These are phyloP conservation scores for Lasioglossum malachurum DNA, from an alignment of 2,888 invertebrate genomes.

Conservation along the genomic window DNA sequence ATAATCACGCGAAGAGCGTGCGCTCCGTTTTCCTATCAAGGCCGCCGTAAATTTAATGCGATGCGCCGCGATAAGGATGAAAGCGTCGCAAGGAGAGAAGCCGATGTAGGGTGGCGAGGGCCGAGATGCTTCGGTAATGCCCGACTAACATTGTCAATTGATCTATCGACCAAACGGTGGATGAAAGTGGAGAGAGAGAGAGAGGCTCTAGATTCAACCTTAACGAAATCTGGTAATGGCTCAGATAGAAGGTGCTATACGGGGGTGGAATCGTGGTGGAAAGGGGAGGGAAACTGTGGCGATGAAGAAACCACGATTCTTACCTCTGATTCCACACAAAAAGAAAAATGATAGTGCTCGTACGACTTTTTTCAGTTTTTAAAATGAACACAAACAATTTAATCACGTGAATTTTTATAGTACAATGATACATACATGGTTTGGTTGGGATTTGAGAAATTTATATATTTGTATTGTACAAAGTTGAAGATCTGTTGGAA, in stretches of 20 bases:
- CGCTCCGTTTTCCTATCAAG: constrained; percentile 80
- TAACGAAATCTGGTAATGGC: constrained; percentile 82
- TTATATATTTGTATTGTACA: neutral
- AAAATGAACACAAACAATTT: neutral
- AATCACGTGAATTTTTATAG: neutral
- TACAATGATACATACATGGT: neutral
- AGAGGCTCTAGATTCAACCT: constrained; percentile 70
- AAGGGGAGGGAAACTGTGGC: neutral
- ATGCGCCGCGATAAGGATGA: constrained; percentile 75
- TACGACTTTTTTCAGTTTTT: neutral
- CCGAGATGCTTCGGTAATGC: constrained; percentile 68
- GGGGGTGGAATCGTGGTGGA: constrained; percentile 42
- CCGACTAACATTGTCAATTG: constrained; percentile 79
- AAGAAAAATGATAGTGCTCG: neutral
- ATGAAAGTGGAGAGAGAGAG: constrained; percentile 39
- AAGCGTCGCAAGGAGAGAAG: constrained; percentile 57
- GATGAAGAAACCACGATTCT: constrained; percentile 5
- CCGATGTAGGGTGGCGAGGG: constrained; percentile 23
- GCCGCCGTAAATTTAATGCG: constrained; percentile 82
- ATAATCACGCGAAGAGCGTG: constrained; percentile 73
- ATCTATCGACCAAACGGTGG: constrained; percentile 77
- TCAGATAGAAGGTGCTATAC: constrained; percentile 76
- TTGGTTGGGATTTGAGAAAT: neutral
- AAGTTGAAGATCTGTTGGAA: neutral
- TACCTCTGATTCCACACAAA: neutral